Percentiles rank a stretch among this genome's conserved stretches.
Evolutionary conservation across 2,113 vertebrate species (phyloP).

Genomic region (Lipotes vexillifer): DNA sequence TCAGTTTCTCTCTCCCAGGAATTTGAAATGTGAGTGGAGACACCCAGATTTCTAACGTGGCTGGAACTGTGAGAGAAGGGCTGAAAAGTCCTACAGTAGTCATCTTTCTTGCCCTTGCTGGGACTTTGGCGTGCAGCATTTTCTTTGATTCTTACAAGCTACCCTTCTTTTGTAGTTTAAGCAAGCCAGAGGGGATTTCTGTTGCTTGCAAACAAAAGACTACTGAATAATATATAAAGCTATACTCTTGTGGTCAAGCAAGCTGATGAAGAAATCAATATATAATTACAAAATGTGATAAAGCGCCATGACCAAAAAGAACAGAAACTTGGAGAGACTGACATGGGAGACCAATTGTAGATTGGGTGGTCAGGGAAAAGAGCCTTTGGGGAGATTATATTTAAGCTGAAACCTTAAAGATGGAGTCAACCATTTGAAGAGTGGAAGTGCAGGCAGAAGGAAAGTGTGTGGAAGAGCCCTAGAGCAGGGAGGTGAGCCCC

Average conservation of each 20-base stretch:
- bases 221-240: slow-evolving; percentile 45
- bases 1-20: neutral
- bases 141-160: neutral
- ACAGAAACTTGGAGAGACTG: neutral
- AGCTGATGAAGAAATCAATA: slow-evolving; percentile 11
- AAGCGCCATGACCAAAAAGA: neutral
- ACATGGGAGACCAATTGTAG: neutral
- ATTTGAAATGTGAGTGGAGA: neutral
- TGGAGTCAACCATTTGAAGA: neutral
- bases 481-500: neutral
- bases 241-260: neutral
- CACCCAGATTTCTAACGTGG: neutral
- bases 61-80: neutral
- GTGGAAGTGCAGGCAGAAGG: neutral
- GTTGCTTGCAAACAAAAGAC: neutral
- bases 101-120: neutral
- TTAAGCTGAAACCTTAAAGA: neutral
- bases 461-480: neutral
- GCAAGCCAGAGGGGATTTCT: slow-evolving; percentile 9
- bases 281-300: slow-evolving; percentile 15
- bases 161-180: neutral
- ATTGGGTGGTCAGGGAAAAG: neutral
- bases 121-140: neutral
- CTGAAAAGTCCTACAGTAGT: neutral
- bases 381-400: neutral